These are phyloP conservation scores for Hippocampus zosterae DNA, from an alignment of 2,113 vertebrate species.

Conservation along the genomic window DNA sequence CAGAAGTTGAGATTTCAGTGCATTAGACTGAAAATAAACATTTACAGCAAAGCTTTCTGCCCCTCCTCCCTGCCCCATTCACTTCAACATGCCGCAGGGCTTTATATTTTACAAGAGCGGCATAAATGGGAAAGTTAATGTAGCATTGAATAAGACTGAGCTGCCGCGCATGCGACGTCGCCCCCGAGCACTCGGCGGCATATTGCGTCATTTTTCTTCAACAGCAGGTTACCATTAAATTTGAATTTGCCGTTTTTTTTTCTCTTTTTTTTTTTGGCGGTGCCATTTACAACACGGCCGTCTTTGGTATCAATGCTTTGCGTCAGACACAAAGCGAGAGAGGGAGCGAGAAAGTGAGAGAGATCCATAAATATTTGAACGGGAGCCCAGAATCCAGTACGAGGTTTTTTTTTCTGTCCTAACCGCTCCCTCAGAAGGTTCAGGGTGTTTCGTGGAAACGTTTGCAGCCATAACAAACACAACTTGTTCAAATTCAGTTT, in stretches of 20 bases:
- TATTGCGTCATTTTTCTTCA: slow-evolving; percentile 78
- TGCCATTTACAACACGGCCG: slow-evolving; percentile 72
- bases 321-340: slow-evolving; percentile 23
- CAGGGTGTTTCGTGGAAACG: slow-evolving; percentile 5
- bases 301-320: slow-evolving; percentile 73
- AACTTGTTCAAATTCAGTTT: neutral
- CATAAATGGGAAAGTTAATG: slow-evolving; percentile 93
- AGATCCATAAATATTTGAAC: slow-evolving; percentile 77
- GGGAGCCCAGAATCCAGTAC: slow-evolving; percentile 50
- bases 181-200: slow-evolving; percentile 73
- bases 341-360: slow-evolving; percentile 23
- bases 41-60: slow-evolving; percentile 35
- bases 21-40: slow-evolving; percentile 60
- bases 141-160: slow-evolving; percentile 85
- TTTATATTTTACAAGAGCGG: slow-evolving; percentile 80
- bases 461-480: neutral
- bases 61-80: slow-evolving; percentile 24
- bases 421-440: slow-evolving; percentile 14
- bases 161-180: slow-evolving; percentile 74
- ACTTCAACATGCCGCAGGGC: slow-evolving; percentile 70
- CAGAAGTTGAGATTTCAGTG: slow-evolving; percentile 53
- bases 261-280: slow-evolving; percentile 36
- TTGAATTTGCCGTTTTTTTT: slow-evolving; percentile 74
- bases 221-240: slow-evolving; percentile 77
- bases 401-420: neutral